Evolutionary conservation across 2,888 invertebrate genomes (phyloP).

Genomic region (Antheraea assamensis): DNA sequence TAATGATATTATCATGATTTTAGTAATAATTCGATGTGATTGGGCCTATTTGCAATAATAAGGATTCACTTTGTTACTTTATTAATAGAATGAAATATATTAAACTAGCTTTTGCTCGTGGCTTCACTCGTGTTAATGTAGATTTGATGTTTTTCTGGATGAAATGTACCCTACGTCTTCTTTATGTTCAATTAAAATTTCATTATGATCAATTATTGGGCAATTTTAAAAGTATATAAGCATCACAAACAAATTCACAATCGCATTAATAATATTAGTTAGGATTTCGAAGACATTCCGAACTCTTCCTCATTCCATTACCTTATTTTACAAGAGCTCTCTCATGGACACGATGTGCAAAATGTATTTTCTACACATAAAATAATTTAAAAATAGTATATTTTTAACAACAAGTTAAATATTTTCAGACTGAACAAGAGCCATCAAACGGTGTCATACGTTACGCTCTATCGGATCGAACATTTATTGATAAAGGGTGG

Average conservation of each 20-base stretch:
- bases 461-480: slow-evolving; percentile 67
- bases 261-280: background rate
- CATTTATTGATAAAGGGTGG: slow-evolving; percentile 74
- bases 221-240: background rate
- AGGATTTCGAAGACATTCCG: background rate
- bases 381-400: background rate
- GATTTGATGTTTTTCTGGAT: too few species aligned
- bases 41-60: background rate
- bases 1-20: background rate
- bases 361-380: background rate
- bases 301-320: background rate
- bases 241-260: background rate
- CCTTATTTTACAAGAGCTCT: background rate
- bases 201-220: background rate
- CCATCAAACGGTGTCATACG: slow-evolving; percentile 54
- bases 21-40: background rate
- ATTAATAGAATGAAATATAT: too few species aligned
- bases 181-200: background rate
- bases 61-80: too few species aligned
- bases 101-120: too few species aligned
- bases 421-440: slow-evolving; percentile 53
- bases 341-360: background rate
- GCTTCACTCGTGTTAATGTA: too few species aligned
- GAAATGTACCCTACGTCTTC: too few species aligned
- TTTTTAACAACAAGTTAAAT: slow-evolving; percentile 14